A percentile compares a stretch with the other conserved stretches of the same genome.
These are phyloP conservation scores for Danionella cerebrum DNA, from an alignment of 2,113 vertebrate genomes.

Conservation along the genomic window DNA sequence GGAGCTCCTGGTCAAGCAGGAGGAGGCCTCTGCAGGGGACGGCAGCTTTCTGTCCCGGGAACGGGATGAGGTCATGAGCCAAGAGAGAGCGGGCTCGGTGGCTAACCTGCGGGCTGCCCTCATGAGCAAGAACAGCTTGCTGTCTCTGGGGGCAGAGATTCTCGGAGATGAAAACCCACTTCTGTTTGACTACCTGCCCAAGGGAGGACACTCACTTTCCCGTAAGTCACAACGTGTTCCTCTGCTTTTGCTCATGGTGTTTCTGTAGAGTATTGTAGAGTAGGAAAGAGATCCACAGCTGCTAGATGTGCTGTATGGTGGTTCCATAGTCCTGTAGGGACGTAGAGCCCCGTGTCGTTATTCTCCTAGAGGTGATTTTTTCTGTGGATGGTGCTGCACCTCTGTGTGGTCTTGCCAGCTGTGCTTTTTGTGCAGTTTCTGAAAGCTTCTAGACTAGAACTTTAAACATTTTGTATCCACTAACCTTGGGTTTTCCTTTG, in stretches of 20 bases:
- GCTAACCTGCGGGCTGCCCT: slow-evolving; percentile 90
- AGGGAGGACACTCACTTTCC: slow-evolving; percentile 85
- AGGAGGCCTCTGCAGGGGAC: slow-evolving; percentile 75
- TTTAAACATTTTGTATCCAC: background rate
- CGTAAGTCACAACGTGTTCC: slow-evolving; percentile 73
- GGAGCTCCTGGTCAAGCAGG: slow-evolving; percentile 74
- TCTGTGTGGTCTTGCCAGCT: background rate
- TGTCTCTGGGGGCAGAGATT: slow-evolving; percentile 89
- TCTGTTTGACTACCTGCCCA: slow-evolving; percentile 93
- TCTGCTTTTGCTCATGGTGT: slow-evolving; percentile 13
- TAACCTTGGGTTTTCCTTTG: background rate
- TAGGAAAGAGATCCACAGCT: too few relatives aligned
- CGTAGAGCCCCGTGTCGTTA: background rate
- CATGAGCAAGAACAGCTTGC: slow-evolving; percentile 95
- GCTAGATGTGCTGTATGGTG: too few relatives aligned
- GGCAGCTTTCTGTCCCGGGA: slow-evolving; percentile 69
- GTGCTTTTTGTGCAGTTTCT: background rate
- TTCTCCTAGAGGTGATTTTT: background rate
- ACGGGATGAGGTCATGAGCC: slow-evolving; percentile 70
- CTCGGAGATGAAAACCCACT: slow-evolving; percentile 88
- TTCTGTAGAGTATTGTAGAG: background rate
- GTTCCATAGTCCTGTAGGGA: background rate
- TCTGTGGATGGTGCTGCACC: background rate
- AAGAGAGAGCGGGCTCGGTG: slow-evolving; percentile 65
- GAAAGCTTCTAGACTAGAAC: background rate